Conservation (phyloP, 2,888 invertebrate genomes). For the Hypomecis atomaria region DNA sequence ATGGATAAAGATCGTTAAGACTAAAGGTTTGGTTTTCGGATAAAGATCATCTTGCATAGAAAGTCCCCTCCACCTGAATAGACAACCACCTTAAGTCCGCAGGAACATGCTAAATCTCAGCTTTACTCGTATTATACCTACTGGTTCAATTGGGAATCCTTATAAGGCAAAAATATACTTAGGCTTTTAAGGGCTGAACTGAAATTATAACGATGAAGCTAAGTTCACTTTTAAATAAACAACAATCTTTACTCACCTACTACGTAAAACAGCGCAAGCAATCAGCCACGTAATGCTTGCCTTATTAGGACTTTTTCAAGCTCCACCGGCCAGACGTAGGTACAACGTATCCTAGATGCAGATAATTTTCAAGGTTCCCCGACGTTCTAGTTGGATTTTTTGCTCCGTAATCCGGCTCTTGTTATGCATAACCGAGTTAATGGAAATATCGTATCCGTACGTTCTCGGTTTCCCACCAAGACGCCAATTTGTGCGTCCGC, state of each 20-base stretch:
- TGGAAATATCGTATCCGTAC: conserved; percentile 68
- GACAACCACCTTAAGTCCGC: too few species aligned
- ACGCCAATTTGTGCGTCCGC: conserved; percentile 80
- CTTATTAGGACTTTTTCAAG: conserved; percentile 34
- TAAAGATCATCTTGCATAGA: too few species aligned
- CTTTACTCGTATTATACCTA: too few species aligned
- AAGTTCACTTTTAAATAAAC: too few species aligned
- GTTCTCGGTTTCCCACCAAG: conserved; percentile 66
- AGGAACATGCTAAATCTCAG: too few species aligned
- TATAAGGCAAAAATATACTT: too few species aligned
- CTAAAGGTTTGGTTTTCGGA: too few species aligned
- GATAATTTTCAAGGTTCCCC: conserved; percentile 58
- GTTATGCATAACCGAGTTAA: conserved; percentile 66
- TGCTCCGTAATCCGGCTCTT: conserved; percentile 55
- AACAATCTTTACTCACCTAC: background rate
- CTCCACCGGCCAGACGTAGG: conserved; percentile 16
- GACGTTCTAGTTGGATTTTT: conserved; percentile 53
- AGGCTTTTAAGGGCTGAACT: too few species aligned
- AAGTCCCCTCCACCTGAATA: too few species aligned
- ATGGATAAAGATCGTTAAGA: too few species aligned
- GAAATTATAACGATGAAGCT: too few species aligned
- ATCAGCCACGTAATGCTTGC: conserved; percentile 32
- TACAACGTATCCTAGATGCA: conserved; percentile 42
- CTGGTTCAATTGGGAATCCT: too few species aligned
- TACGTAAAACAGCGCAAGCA: background rate